Base-by-base conservation (phyloP, 2,888 invertebrate species). In the Rapana venosa region DNA sequence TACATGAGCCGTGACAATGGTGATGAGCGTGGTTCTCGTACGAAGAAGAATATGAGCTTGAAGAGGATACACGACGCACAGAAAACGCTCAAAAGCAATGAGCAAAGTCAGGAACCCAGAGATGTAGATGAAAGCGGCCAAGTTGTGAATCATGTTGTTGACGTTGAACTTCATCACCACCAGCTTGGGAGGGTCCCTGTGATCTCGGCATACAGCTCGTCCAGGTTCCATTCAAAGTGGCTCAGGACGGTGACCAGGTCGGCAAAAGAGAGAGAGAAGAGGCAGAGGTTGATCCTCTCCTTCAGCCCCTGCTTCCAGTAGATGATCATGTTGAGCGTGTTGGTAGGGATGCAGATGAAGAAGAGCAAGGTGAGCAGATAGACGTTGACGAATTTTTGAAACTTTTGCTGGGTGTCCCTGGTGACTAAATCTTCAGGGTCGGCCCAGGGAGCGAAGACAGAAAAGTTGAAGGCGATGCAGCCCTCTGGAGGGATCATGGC, bases 161-260 rank as follows among this genome's bases (percentile, higher is more conserved):
- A 88, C 81, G 81, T 79, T 79, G 58, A 32, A 88, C 88, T 88
- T 79, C 88, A 88, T 88, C 58, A 88, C 88, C 58, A 88, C 88
- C 79, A 88, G 88, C n/a, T 61, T 13, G 79, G 81, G 58, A 1
- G 88, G 17, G 30, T 15, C 20, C 88, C 88, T 6, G 88, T 81
- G 47, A 88, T 8, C 81, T 88, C 79, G 32, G 88, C 56, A 26
- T 81, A 32, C 58, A 88, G 61, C 8, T 26, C 88, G 26, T 88
- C 88, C 58, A 88, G 26, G 61, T 88, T 88, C 88, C 88, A 88
- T 32, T 79, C 88, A 26, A 88, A 88, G 88, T 88, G 88, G 32
- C 36, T n/a, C 32, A 88, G 58, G 35, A 88, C 88, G 0, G 81
- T 81, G 17, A 88, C 56, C 5, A 88, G 58, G 61, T 88, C 88